Percentiles rank a stretch among this genome's conserved stretches.
Evolutionary conservation across 2,797 vertebrate species (phyloP).

Genomic region (Peromyscus attwateri): DNA sequence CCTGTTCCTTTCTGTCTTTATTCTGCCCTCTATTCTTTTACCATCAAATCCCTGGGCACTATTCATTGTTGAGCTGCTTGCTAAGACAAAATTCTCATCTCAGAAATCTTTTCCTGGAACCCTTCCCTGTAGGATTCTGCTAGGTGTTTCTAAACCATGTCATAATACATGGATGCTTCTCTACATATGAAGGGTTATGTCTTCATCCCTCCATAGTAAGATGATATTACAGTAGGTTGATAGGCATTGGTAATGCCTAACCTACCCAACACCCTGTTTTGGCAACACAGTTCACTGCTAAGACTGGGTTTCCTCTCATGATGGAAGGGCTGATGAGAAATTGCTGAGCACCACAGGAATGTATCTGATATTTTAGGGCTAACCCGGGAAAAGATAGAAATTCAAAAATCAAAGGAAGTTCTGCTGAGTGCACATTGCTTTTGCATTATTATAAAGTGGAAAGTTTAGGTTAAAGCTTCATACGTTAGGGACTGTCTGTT

Average conservation of each 20-base stretch:
- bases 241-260: too few relatives aligned
- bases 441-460: neutral
- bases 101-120: neutral
- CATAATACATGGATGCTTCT: neutral
- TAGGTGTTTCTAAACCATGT: neutral
- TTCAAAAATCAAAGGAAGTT: neutral
- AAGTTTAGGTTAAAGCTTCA: neutral
- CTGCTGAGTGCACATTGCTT: neutral
- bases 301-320: neutral
- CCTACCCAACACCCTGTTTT: neutral
- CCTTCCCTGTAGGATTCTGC: neutral
- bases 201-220: neutral
- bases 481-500: neutral
- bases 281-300: neutral
- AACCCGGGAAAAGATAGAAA: neutral
- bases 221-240: too few relatives aligned
- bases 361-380: neutral
- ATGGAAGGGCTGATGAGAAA: neutral
- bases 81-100: neutral
- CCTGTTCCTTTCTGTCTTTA: too few relatives aligned
- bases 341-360: too few relatives aligned
- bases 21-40: neutral
- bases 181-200: accelerated
- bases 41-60: too few relatives aligned
- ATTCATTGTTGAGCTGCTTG: neutral